phyloP scores from a whole-genome alignment of 2,888 invertebrate species.

The Cheilosia urbana region DNA sequence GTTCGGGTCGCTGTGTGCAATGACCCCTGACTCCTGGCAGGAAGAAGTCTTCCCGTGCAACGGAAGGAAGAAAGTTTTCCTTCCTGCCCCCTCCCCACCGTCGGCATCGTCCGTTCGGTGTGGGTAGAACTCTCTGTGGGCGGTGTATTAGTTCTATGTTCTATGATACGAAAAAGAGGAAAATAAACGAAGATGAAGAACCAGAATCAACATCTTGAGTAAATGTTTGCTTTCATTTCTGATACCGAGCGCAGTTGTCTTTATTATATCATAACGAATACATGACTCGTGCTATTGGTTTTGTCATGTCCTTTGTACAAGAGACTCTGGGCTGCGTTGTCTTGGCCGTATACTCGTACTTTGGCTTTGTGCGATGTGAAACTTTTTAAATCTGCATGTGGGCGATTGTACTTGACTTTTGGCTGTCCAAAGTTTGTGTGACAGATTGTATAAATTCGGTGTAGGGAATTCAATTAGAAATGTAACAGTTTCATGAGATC shows the following conservation, averaged over 20 bases:
- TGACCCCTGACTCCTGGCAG: conserved; percentile 65
- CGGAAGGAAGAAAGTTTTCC: conserved; percentile 45
- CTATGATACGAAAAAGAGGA: conserved; percentile 18
- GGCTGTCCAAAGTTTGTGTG: conserved; percentile 22
- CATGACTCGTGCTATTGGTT: conserved; percentile 62
- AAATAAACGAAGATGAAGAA: conserved; percentile 53
- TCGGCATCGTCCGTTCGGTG: not conserved
- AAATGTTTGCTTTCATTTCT: conserved; percentile 71
- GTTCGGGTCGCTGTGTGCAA: conserved; percentile 40
- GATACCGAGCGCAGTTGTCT: conserved; percentile 68
- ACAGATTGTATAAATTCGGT: conserved; percentile 51
- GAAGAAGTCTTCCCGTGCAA: conserved; percentile 29
- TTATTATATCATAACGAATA: conserved; percentile 73
- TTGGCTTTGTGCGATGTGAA: conserved; percentile 12
- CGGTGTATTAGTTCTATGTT: conserved; percentile 45
- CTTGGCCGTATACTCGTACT: conserved; percentile 13
- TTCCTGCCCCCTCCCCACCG: not conserved
- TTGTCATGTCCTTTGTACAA: conserved; percentile 46
- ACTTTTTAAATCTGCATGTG: conserved; percentile 19
- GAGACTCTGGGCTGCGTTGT: conserved; percentile 6
- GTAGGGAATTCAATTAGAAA: conserved; percentile 38
- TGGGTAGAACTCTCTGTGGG: conserved; percentile 1
- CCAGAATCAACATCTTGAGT: conserved; percentile 73
- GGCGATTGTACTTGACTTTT: conserved; percentile 56
- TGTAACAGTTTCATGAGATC: not conserved